phyloP scores from a whole-genome alignment of 2,888 invertebrate species.

The Ormyrus nitidulus region DNA sequence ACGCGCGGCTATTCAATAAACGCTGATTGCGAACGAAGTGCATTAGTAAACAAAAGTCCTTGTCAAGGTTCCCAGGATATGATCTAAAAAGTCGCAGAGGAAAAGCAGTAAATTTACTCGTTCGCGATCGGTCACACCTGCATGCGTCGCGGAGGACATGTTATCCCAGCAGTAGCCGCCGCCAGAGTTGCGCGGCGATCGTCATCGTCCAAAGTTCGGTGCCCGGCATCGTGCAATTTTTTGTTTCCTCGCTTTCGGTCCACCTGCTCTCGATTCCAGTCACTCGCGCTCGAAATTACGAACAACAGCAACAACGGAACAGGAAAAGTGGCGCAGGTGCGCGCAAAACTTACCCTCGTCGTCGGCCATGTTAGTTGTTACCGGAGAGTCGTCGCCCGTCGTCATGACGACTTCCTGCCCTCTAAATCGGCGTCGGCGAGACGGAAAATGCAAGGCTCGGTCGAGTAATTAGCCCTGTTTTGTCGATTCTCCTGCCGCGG shows the following conservation, averaged over 20 bases:
- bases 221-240: background rate
- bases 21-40: too few relatives aligned
- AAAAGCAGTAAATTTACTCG: background rate
- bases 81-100: background rate
- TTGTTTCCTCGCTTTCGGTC: too few relatives aligned
- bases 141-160: conserved; percentile 15
- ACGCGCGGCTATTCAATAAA: too few relatives aligned
- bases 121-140: background rate
- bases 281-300: too few relatives aligned
- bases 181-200: background rate
- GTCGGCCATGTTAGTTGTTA: conserved; percentile 72
- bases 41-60: background rate
- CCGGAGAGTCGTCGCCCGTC: conserved; percentile 62
- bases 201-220: background rate
- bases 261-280: too few relatives aligned
- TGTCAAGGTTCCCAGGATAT: background rate
- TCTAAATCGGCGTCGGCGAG: conserved; percentile 2
- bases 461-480: conserved; percentile 13
- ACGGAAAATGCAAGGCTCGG: background rate
- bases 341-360: conserved; percentile 68
- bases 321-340: background rate
- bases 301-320: too few relatives aligned
- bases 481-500: conserved; percentile 25
- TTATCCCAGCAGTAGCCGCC: background rate
- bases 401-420: conserved; percentile 63